These are phyloP conservation scores for Corythornis madagascariensis DNA, from an alignment of 2,113 vertebrate genomes.

Conservation along the genomic window DNA sequence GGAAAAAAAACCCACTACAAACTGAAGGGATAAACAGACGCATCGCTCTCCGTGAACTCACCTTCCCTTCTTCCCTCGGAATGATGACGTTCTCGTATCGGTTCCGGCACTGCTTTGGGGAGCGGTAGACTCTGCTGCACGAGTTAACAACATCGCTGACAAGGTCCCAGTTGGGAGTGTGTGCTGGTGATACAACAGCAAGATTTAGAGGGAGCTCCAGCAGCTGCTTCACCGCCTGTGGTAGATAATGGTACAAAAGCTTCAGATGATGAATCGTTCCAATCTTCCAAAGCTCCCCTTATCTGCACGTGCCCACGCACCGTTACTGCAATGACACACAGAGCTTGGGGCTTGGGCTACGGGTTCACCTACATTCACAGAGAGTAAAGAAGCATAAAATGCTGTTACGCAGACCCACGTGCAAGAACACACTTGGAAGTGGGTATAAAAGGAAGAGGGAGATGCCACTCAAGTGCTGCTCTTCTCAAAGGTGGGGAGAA, in stretches of 20 bases:
- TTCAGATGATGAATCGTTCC: neutral
- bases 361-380: neutral
- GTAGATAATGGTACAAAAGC: neutral
- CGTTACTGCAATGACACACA: neutral
- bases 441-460: neutral
- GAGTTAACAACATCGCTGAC: conserved; percentile 95
- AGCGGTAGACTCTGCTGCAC: conserved; percentile 93
- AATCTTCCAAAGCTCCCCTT: neutral
- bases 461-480: neutral
- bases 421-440: neutral
- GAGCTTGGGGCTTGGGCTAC: neutral
- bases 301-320: neutral
- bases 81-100: conserved; percentile 94
- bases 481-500: neutral
- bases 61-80: conserved; percentile 93
- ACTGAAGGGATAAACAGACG: neutral
- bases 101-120: conserved; percentile 91
- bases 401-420: neutral
- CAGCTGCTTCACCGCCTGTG: conserved; percentile 90
- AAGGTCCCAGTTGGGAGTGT: conserved; percentile 96
- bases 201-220: conserved; percentile 92
- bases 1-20: conserved; percentile 32
- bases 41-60: conserved; percentile 46
- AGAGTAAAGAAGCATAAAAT: neutral
- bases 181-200: conserved; percentile 88